Conservation (phyloP, 2,113 vertebrate species). For the Machaerirhynchus nigripectus region DNA sequence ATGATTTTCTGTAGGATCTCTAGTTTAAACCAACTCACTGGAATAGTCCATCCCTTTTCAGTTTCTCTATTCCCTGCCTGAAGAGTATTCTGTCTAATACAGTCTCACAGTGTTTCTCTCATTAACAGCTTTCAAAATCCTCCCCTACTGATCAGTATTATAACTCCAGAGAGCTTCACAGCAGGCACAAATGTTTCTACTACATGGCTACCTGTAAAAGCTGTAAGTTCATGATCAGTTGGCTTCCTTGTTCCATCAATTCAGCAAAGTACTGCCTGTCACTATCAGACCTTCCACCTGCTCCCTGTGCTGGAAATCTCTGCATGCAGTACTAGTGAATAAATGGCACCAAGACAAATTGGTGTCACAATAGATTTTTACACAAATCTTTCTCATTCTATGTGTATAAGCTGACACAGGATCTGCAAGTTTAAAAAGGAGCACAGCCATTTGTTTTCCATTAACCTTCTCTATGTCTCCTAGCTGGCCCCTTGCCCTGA, state of each 20-base stretch:
- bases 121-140: neutral
- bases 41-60: neutral
- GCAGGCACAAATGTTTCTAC: neutral
- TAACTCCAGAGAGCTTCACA: neutral
- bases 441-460: neutral
- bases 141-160: neutral
- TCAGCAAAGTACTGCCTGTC: neutral
- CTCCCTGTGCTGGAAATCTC: slow-evolving; percentile 7
- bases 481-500: neutral
- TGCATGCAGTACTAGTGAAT: neutral
- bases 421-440: slow-evolving; percentile 8
- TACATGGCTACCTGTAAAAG: neutral
- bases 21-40: neutral
- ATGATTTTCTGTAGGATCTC: neutral
- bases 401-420: neutral
- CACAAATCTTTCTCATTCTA: neutral
- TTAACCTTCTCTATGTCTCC: neutral
- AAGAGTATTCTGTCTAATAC: neutral
- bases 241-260: neutral
- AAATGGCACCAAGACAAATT: slow-evolving; percentile 18
- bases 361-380: slow-evolving; percentile 18
- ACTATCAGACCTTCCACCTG: slow-evolving; percentile 18
- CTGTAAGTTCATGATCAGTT: neutral
- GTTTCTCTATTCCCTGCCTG: neutral
- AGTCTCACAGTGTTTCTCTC: neutral